Evolutionary conservation across 2,113 vertebrate genomes (phyloP).

Genomic region (Ibidorhyncha struthersii): DNA sequence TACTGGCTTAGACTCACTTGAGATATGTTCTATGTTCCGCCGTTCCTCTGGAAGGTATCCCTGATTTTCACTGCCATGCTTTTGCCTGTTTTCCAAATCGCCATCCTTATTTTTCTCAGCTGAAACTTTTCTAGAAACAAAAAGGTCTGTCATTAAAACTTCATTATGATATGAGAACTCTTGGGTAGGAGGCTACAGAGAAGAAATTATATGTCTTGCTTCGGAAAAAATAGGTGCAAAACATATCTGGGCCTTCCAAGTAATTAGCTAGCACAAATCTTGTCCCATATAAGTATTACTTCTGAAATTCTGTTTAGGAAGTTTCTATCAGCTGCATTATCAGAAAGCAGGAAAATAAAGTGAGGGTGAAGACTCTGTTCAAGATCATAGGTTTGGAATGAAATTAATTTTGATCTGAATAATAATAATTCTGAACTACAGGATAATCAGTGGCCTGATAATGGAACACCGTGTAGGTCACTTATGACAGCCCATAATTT

Average conservation of each 20-base stretch:
- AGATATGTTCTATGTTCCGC: neutral
- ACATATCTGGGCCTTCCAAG: neutral
- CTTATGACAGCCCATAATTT: neutral
- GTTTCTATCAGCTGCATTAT: neutral
- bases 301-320: neutral
- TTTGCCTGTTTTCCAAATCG: neutral
- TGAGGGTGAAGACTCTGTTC: neutral
- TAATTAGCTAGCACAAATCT: neutral
- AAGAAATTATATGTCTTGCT: neutral
- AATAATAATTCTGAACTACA: neutral
- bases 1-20: conserved; percentile 32
- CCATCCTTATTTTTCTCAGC: neutral
- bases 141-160: neutral
- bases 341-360: neutral
- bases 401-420: neutral
- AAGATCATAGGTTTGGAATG: neutral
- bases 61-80: conserved; percentile 59
- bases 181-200: neutral
- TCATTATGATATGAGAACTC: neutral
- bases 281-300: neutral
- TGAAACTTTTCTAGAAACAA: conserved; percentile 67
- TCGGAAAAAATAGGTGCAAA: neutral
- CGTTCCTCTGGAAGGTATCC: conserved; percentile 63
- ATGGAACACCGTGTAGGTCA: neutral
- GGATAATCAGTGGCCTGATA: neutral